Evolutionary conservation across 1,140 invertebrate species (phyloP).

Genomic region (Drosophila nebulosa): DNA sequence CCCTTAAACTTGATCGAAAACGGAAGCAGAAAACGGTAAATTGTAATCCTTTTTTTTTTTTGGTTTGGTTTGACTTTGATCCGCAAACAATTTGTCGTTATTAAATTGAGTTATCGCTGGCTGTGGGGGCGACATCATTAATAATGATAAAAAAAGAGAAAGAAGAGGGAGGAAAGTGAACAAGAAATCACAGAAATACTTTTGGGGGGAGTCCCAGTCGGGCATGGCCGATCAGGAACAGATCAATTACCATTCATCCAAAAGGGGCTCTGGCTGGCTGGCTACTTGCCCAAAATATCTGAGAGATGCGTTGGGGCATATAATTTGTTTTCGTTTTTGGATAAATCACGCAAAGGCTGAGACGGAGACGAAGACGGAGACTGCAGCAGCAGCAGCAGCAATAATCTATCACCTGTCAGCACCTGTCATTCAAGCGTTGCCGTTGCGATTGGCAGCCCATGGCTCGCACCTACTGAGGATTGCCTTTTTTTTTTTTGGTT

Average conservation of each 20-base stretch:
- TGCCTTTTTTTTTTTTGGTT: no score
- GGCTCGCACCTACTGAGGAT: conserved; percentile 28
- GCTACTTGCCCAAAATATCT: conserved; percentile 21
- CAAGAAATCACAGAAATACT: background rate
- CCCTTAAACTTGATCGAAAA: background rate
- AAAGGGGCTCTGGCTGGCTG: conserved; percentile 21
- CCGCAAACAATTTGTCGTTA: conserved; percentile 60
- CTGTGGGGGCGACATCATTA: conserved; percentile 68
- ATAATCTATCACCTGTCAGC: conserved; percentile 81
- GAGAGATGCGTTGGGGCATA: conserved; percentile 19
- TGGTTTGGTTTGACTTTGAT: conserved; percentile 18
- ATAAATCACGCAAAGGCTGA: conserved; percentile 66
- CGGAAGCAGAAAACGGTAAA: background rate
- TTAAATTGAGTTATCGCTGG: conserved; percentile 71
- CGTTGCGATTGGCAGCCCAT: conserved; percentile 71
- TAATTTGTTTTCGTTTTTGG: conserved; percentile 56
- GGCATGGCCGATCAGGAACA: conserved; percentile 67
- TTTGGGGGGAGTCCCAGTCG: conserved; percentile 67
- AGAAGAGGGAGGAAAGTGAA: background rate
- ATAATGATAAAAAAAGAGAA: conserved; percentile 51
- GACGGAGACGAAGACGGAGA: background rate
- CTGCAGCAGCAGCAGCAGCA: conserved; percentile 24
- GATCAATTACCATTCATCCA: conserved; percentile 69
- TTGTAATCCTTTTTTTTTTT: background rate
- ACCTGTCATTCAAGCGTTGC: conserved; percentile 80